Conservation (phyloP, 1,140 invertebrate species). For the Antheraea pernyi region DNA sequence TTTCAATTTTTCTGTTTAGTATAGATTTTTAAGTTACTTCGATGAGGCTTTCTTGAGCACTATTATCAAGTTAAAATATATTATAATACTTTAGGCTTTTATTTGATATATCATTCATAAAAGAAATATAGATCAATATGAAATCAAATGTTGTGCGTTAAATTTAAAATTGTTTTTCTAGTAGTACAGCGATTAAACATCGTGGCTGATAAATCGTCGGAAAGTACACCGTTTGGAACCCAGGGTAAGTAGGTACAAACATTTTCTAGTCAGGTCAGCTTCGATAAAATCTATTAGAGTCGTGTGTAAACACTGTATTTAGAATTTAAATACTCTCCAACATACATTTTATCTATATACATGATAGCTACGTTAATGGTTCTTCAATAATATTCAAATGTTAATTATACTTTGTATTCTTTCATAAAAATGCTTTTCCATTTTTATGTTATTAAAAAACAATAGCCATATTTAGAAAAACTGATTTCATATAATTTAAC, state of each 20-base stretch:
- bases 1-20: too few relatives aligned
- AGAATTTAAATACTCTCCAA: conserved; percentile 6
- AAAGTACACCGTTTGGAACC: conserved; percentile 66
- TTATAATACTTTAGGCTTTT: too few relatives aligned
- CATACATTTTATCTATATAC: conserved; percentile 13
- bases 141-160: too few relatives aligned
- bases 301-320: conserved; percentile 9
- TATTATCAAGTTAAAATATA: too few relatives aligned
- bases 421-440: not conserved
- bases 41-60: too few relatives aligned
- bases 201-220: conserved; percentile 58
- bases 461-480: too few relatives aligned
- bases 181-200: conserved; percentile 67
- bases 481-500: not conserved
- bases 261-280: not conserved
- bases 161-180: conserved; percentile 29
- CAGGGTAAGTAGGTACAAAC: conserved; percentile 47
- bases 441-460: too few relatives aligned
- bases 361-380: conserved; percentile 12
- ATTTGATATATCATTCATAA: too few relatives aligned
- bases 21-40: too few relatives aligned
- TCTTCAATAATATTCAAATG: not conserved
- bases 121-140: too few relatives aligned
- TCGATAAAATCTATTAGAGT: conserved; percentile 1
- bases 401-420: not conserved